phyloP scores from a whole-genome alignment of 2,888 invertebrate genomes.

The Brenthis daphne region DNA sequence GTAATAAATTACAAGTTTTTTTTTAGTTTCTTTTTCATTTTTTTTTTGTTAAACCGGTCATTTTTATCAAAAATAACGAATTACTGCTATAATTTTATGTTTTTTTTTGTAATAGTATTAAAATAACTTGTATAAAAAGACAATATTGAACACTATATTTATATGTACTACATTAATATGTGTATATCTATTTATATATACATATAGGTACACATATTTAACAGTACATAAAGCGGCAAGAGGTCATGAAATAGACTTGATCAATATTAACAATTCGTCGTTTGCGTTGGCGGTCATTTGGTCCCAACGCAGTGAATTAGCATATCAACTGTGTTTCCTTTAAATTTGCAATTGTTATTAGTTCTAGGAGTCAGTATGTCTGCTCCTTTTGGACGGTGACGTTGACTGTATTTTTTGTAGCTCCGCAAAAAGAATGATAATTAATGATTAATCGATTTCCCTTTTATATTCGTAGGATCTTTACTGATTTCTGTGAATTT shows the following conservation, averaged over 20 bases:
- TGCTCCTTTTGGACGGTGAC: conserved; percentile 43
- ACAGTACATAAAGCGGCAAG: not conserved
- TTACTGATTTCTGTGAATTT: too few species aligned
- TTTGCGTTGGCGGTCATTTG: conserved; percentile 12
- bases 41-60: too few species aligned
- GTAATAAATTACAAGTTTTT: too few species aligned
- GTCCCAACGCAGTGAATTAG: conserved; percentile 36
- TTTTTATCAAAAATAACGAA: too few species aligned
- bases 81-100: too few species aligned
- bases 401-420: not conserved
- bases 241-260: conserved; percentile 4
- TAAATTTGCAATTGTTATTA: conserved; percentile 66
- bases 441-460: too few species aligned
- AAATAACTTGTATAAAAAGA: too few species aligned
- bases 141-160: too few species aligned
- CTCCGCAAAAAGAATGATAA: not conserved
- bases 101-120: too few species aligned
- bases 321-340: conserved; percentile 48
- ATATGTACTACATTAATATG: too few species aligned
- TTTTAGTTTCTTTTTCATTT: not conserved
- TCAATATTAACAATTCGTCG: not conserved
- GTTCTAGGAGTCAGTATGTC: conserved; percentile 68
- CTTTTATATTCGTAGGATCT: too few species aligned
- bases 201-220: not conserved
- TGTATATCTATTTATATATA: too few species aligned